Evolutionary conservation across 2,113 vertebrate genomes (phyloP), one percentile per base, ranked within the genome.

Genomic region (Saguinus imperator): DNA sequence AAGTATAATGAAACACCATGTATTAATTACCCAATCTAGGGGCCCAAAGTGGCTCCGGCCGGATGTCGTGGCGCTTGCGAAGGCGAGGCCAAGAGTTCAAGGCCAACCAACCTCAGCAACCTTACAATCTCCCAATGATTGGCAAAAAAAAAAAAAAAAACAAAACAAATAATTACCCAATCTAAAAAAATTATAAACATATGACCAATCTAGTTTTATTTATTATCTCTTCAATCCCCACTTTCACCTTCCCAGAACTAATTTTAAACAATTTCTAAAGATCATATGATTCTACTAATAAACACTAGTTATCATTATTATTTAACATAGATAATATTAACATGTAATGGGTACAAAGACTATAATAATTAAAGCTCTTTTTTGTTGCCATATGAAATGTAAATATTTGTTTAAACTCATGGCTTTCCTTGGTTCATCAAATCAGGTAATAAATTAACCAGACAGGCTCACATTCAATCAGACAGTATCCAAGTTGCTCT

Each of bases 261-360:
- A 29, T 95, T 92, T 95, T 92, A 84, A 95, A 92, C 29, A 84
- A n/a, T 75, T 80, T 5, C 4, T 37, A 90, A 89, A 92, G 13
- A 92, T 89, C 4, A 72, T 89, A 50, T 73, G 16, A 94, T 90
- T 94, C 6, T 76, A 43, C 93, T 95, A 10, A 61, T 16, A 80
- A 94, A 32, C 32, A 80, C 7, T 17, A 76, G n/a, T 61, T 85
- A 29, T 81, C 20, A 86, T 83, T 75, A 10, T 94, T 85, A 86
- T 64, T 96, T 50, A 95, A 64, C 25, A 90, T 35, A 76, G 37
- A 21, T 70, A 84, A 87, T 66, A 66, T 88, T 57, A 73, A 75
- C 25, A 61, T 87, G 73, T 95, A 83, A 55, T 83, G 61, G 6
- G 17, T 58, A 37, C 4, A 45, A 76, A 72, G 66, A 18, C 10